Percentiles rank a stretch among this genome's conserved stretches.
Evolutionary conservation across 2,888 invertebrate species (phyloP).

Genomic region (Tetanocera ferruginea): DNA sequence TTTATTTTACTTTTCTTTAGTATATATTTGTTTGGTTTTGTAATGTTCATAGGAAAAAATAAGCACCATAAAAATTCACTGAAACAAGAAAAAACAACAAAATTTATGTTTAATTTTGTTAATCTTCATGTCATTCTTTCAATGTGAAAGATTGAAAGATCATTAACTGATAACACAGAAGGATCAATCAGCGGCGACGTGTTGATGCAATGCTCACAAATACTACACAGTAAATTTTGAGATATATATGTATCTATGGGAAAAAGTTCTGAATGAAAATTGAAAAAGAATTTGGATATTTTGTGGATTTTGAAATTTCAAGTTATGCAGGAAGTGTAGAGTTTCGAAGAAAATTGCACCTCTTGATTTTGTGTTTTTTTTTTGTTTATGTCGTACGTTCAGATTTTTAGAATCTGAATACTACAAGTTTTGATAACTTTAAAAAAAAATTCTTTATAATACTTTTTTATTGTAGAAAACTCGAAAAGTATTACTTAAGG

Average conservation of each 20-base stretch:
- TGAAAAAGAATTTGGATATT: not conserved
- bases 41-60: not conserved
- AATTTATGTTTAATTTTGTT: not conserved
- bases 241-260: no score
- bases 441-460: no score
- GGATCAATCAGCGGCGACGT: not conserved
- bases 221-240: not conserved
- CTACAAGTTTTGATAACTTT: no score
- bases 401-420: no score
- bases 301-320: not conserved
- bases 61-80: not conserved
- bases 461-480: no score
- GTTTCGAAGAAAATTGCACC: no score
- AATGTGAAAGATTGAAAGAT: not conserved
- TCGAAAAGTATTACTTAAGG: no score
- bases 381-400: no score
- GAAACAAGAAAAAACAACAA: not conserved
- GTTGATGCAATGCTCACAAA: not conserved
- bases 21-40: not conserved
- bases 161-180: conserved; percentile 5
- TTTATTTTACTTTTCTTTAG: not conserved
- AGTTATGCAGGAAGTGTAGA: no score
- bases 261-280: no score
- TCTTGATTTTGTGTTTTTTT: not conserved
- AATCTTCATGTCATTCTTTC: not conserved